Evolutionary conservation across 2,797 vertebrate species (phyloP), one percentile per base, ranked within the genome.

Genomic region (Clarias laeviceps): DNA sequence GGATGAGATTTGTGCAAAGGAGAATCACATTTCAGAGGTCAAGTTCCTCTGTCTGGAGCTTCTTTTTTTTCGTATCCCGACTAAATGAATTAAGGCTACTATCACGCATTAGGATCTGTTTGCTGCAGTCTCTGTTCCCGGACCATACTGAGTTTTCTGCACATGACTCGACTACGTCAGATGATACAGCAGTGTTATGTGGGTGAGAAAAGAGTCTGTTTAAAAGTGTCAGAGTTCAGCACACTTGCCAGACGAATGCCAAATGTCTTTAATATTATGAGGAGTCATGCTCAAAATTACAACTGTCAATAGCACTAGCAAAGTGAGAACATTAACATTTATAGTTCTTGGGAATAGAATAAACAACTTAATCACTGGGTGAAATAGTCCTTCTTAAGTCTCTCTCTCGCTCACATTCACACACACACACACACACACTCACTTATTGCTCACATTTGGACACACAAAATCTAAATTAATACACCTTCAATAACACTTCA

Each of bases 141-240:
- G 22, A 56, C 29, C 45, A 70, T 18, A 73, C 73, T 85, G 50
- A 77, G 66, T 37, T 74, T 83, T 34, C n/a, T 61, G 20, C 68
- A 79, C 29, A 18, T 88, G 93, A 92, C 93, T 93, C 78, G 89
- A 92, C 94, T 93, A 91, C 93, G 91, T 92, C 92, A 91, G 86
- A 74, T 89, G 87, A 82, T 77, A 91, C 91, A 89, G 92, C 90
- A 88, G 88, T 89, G 92, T 93, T 93, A 90, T 87, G 93, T 88
- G 88, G 90, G 89, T 91, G 89, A 94, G 92, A 91, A 92, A 94
- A 88, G n/a, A 85, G 85, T 84, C 86, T 83, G 37, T 89, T 59
- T 77, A 93, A 93, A 93, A 90, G 87, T 88, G 88, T 89, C 88
- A 89, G 87, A 85, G 91, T 90, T 89, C 66, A 70, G 57, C 90